Base-by-base conservation (phyloP, 2,113 vertebrate species). In the Archilochus colubris region DNA sequence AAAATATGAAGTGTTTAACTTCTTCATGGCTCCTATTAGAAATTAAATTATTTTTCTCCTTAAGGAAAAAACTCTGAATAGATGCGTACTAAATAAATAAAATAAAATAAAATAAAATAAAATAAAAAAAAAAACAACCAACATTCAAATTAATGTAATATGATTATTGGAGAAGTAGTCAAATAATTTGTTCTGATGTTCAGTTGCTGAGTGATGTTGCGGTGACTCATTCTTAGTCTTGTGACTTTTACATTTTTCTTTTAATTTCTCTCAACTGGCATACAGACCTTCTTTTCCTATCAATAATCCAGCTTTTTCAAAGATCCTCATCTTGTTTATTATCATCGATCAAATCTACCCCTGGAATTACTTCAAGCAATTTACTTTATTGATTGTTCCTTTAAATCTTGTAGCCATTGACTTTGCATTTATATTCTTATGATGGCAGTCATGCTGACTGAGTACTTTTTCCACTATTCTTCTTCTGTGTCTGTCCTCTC, bases 311-410 rank as follows among this genome's bases (percentile, higher is more conserved):
- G n/a, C 4, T n/a, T 85, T 43, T 54, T 89, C 58, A 93, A 82
- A 46, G 13, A 50, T 82, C 30, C 24, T 74, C 20, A 25, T 74
- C 51, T 77, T 96, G 8, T 86, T 89, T 79, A 76, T 82, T 74
- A 43, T 67, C 27, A 62, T 64, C 0, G 12, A 77, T 73, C 21
- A 54, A n/a, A 87, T 62, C 27, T 73, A 61, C 31, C 22, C 6
- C 20, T 85, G 50, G 21, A 83, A 93, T 92, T 93, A 50, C 66
- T 88, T 93, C 30, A 82, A 86, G 48, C 6, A 89, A 90, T 90
- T 90, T 95, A 91, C 38, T 73, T 58, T 92, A 82, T 80, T 55
- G n/a, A 81, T 72, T 92, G 44, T 59, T 31, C 67, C 90, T 95
- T 95, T 76, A 95, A 94, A 74, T 20, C n/a, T 80, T 58, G 30